Evolutionary conservation across 1,140 invertebrate genomes (phyloP).

Genomic region (Phenacoccus solenopsis): DNA sequence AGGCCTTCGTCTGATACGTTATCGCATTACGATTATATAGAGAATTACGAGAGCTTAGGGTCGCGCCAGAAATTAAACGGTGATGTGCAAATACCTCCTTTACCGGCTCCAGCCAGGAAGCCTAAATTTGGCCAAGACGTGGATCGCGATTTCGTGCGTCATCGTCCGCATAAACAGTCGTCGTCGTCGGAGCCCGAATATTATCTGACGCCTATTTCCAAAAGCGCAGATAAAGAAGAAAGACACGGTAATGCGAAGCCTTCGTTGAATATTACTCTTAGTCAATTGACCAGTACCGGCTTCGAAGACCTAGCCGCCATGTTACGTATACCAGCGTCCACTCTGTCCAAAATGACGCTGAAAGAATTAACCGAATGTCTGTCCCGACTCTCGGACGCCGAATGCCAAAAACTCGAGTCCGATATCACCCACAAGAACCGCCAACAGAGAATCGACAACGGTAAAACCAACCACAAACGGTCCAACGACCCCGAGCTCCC

Average conservation of each 20-base stretch:
- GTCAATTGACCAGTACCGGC: conserved; percentile 64
- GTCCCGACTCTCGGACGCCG: conserved; percentile 34
- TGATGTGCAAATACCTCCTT: conserved; percentile 39
- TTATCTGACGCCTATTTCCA: conserved; percentile 37
- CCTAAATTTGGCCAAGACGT: conserved; percentile 39
- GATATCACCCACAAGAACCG: background rate
- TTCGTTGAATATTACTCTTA: conserved; percentile 59
- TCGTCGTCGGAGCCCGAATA: conserved; percentile 43
- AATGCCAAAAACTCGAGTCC: conserved; percentile 5
- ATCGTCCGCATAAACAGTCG: conserved; percentile 33
- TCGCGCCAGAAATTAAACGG: conserved; percentile 30
- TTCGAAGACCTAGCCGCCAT: conserved; percentile 61
- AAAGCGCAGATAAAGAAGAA: conserved; percentile 12
- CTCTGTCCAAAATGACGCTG: conserved; percentile 69
- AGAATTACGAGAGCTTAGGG: conserved; percentile 39
- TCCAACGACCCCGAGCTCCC: conserved; percentile 21
- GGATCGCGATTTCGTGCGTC: conserved; percentile 32
- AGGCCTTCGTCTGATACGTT: conserved; percentile 45
- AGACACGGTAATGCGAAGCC: conserved; percentile 9
- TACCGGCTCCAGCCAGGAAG: conserved; percentile 48
- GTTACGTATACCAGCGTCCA: conserved; percentile 56
- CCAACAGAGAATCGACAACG: background rate
- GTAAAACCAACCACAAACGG: conserved; percentile 27
- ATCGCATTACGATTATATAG: conserved; percentile 46
- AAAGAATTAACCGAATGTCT: conserved; percentile 69